A percentile compares a stretch with the other conserved stretches of the same genome.
phyloP scores from a whole-genome alignment of 2,888 invertebrate species.

The Ennomos quercinarius region DNA sequence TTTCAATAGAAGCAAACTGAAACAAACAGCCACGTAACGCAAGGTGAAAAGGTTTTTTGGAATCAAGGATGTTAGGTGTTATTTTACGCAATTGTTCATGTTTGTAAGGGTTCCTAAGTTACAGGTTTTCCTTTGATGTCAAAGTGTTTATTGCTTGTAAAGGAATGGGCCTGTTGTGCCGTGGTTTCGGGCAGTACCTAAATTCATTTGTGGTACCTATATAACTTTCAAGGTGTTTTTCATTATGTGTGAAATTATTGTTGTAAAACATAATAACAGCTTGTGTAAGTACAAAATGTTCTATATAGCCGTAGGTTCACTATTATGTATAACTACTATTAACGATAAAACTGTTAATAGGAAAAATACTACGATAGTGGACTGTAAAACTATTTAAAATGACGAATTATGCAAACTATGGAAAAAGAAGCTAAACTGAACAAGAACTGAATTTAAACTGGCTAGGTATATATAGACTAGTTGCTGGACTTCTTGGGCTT shows the following conservation, averaged over 20 bases:
- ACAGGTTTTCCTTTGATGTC: conserved; percentile 35
- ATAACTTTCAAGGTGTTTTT: conserved; percentile 27
- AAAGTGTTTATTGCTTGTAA: conserved; percentile 25
- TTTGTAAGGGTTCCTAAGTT: conserved; percentile 26
- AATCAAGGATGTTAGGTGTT: conserved; percentile 24
- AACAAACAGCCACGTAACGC: conserved; percentile 24
- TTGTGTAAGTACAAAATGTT: neutral
- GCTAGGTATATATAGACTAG: no score
- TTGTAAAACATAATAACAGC: neutral
- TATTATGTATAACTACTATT: no score
- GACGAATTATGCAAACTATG: no score
- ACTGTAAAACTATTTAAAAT: no score
- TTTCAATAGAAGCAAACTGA: conserved; percentile 39
- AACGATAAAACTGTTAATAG: no score
- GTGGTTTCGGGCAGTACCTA: neutral
- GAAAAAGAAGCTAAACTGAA: no score
- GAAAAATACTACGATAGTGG: no score
- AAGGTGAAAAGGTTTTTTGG: conserved; percentile 25
- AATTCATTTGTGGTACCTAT: conserved; percentile 7
- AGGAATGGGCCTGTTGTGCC: conserved; percentile 8
- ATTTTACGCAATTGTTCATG: conserved; percentile 16
- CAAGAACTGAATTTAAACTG: no score
- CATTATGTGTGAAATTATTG: conserved; percentile 15
- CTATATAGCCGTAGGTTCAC: no score
- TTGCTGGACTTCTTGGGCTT: no score